These are phyloP conservation scores for Butorides virescens DNA, from an alignment of 2,113 vertebrate genomes.

Conservation along the genomic window DNA sequence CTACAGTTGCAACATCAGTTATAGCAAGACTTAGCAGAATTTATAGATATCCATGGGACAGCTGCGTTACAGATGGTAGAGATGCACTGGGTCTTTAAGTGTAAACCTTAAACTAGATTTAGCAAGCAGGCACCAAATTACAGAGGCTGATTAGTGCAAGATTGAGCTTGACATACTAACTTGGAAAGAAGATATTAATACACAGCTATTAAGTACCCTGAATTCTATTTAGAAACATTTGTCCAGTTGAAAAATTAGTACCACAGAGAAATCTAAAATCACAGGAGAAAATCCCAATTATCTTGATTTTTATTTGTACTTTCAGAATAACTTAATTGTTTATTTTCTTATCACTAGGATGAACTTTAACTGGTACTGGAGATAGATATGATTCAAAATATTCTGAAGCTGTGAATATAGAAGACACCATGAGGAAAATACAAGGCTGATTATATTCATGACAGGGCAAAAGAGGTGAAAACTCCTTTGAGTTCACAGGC, in stretches of 20 bases:
- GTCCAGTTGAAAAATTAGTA: neutral
- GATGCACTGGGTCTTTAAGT: neutral
- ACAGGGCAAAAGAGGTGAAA: neutral
- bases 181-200: neutral
- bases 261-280: neutral
- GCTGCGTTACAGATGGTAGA: accelerated
- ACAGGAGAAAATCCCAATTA: accelerated
- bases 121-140: neutral
- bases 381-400: neutral
- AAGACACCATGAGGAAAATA: conserved; percentile 40
- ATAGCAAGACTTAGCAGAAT: neutral
- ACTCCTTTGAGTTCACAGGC: conserved; percentile 3
- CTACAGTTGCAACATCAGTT: neutral
- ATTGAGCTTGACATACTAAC: neutral
- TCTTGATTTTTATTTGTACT: neutral
- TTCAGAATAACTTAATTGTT: neutral
- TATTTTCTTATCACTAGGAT: conserved; percentile 67
- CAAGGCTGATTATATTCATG: neutral
- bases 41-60: neutral
- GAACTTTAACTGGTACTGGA: conserved; percentile 70
- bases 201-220: neutral
- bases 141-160: neutral
- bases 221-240: neutral
- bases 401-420: conserved; percentile 48
- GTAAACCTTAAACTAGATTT: neutral